Conservation (phyloP, 2,113 vertebrate species). For the Okapia johnstoni region DNA sequence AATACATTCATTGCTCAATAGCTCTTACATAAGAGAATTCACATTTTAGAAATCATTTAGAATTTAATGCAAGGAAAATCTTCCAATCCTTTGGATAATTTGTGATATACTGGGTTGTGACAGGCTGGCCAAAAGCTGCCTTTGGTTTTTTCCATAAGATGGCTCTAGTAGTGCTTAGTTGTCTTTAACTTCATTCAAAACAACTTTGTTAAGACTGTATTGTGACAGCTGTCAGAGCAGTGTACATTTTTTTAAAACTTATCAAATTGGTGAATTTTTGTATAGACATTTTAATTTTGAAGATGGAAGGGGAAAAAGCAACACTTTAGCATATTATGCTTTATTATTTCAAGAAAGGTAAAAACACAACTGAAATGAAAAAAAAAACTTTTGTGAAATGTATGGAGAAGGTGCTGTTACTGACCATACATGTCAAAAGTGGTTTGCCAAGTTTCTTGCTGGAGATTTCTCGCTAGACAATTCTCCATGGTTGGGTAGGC, state of each 20-base stretch:
- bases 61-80: conserved; percentile 6
- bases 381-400: neutral
- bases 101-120: neutral
- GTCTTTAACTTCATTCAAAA: neutral
- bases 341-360: neutral
- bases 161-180: neutral
- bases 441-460: neutral
- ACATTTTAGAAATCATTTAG: neutral
- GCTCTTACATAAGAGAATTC: neutral
- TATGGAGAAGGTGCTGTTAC: neutral
- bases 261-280: neutral
- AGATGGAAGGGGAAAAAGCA: neutral
- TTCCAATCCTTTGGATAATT: neutral
- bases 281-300: neutral
- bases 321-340: neutral
- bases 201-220: neutral
- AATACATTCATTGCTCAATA: neutral
- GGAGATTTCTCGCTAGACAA: neutral
- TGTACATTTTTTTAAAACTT: neutral
- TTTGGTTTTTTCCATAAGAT: neutral
- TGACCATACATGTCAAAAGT: neutral
- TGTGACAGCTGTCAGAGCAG: neutral
- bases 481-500: neutral
- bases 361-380: neutral
- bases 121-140: neutral